These are phyloP conservation scores for Pseudonaja textilis DNA, from an alignment of 2,113 vertebrate genomes.

Conservation along the genomic window DNA sequence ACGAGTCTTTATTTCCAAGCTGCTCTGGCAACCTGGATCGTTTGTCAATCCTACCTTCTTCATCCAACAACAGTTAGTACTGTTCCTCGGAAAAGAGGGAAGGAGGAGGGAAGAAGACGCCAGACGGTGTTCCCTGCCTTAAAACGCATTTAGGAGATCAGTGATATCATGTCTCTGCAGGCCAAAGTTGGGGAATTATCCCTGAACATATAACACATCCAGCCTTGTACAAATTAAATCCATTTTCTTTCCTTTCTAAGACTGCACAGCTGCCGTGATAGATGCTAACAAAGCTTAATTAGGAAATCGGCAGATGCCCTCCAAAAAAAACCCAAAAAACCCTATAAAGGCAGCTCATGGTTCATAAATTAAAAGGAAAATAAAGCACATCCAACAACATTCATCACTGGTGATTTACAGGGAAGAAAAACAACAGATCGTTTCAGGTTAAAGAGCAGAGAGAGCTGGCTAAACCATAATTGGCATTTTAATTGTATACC, in stretches of 20 bases:
- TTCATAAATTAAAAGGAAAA: conserved; percentile 33
- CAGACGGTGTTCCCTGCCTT: neutral
- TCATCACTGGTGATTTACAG: neutral
- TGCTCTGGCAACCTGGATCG: neutral
- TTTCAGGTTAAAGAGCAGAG: conserved; percentile 41
- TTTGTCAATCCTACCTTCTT: neutral
- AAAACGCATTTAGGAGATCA: neutral
- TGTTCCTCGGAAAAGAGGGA: neutral
- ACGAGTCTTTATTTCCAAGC: neutral
- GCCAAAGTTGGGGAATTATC: neutral
- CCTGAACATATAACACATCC: neutral
- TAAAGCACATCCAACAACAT: neutral
- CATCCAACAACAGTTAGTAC: neutral
- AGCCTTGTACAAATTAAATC: neutral
- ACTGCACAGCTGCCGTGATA: neutral
- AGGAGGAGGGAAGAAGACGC: neutral
- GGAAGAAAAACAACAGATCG: conserved; percentile 39
- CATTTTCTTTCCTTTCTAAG: neutral
- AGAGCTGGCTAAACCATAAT: conserved; percentile 53
- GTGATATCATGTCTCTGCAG: neutral
- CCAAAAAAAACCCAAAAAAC: neutral
- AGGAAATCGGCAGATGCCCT: neutral
- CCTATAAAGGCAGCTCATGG: neutral
- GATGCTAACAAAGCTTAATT: neutral
- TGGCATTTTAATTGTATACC: conserved; percentile 72